Conservation (phyloP, 1,140 invertebrate species). For the Thaumetopoea pityocampa region DNA sequence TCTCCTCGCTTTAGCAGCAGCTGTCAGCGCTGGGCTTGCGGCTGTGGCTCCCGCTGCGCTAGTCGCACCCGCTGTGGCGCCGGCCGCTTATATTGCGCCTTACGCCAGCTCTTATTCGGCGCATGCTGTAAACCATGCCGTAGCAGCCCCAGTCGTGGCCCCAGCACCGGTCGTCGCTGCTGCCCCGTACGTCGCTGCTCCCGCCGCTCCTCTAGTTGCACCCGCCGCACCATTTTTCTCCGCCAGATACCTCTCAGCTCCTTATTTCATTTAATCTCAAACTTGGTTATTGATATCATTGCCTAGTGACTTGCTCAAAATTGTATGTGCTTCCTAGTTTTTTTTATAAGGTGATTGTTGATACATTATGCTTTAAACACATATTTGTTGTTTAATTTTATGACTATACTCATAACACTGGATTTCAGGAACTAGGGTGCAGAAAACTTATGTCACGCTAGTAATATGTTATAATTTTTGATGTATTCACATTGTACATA, state of each 20-base stretch:
- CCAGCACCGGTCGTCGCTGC: constrained; percentile 46
- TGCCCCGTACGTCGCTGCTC: constrained; percentile 28
- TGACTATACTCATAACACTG: too few relatives aligned
- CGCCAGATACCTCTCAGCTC: constrained; percentile 43
- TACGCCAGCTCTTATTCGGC: constrained; percentile 79
- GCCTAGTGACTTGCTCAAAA: constrained; percentile 68
- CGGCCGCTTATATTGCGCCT: constrained; percentile 77
- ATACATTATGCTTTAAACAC: constrained; percentile 14
- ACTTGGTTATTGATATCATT: constrained; percentile 64
- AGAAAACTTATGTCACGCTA: too few relatives aligned
- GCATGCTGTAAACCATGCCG: constrained; percentile 79
- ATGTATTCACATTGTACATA: too few relatives aligned
- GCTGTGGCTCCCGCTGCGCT: constrained; percentile 56
- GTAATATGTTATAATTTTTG: too few relatives aligned
- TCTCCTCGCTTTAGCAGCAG: constrained; percentile 61
- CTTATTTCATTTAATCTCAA: constrained; percentile 55
- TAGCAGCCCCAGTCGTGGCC: constrained; percentile 76
- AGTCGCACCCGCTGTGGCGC: constrained; percentile 68
- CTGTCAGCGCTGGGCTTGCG: constrained; percentile 46
- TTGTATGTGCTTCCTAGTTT: constrained; percentile 10
- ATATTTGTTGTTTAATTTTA: neutral
- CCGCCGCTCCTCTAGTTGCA: constrained; percentile 36
- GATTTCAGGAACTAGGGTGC: too few relatives aligned
- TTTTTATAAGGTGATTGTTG: constrained; percentile 17
- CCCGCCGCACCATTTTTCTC: constrained; percentile 23